These are phyloP conservation scores for Diabrotica undecimpunctata DNA, from an alignment of 1,140 invertebrate genomes.

Conservation along the genomic window DNA sequence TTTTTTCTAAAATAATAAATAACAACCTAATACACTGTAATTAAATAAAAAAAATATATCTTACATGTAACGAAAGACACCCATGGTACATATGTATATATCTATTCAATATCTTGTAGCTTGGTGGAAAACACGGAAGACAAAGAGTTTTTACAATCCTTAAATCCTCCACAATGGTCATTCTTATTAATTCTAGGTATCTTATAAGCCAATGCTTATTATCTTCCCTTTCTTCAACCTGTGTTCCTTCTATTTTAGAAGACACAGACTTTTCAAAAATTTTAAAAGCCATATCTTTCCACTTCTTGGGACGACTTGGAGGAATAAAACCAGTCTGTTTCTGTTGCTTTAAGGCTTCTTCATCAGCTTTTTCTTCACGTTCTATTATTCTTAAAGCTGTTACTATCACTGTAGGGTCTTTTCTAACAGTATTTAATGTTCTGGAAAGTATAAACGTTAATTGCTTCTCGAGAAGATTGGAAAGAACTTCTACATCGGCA, in stretches of 20 bases:
- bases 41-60: slow-evolving; percentile 35
- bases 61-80: slow-evolving; percentile 79
- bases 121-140: slow-evolving; percentile 93
- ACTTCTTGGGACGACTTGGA: slow-evolving; percentile 82
- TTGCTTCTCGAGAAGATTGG: slow-evolving; percentile 86
- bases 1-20: neutral
- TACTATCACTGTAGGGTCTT: slow-evolving; percentile 94
- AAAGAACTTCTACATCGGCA: slow-evolving; percentile 88
- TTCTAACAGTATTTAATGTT: slow-evolving; percentile 89
- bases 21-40: neutral
- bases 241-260: slow-evolving; percentile 82
- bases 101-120: slow-evolving; percentile 87
- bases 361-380: slow-evolving; percentile 89
- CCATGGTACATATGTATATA: slow-evolving; percentile 94
- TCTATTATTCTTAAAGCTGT: slow-evolving; percentile 95
- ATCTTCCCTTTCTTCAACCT: slow-evolving; percentile 83
- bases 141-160: slow-evolving; percentile 89
- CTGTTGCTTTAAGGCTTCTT: slow-evolving; percentile 72
- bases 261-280: slow-evolving; percentile 81
- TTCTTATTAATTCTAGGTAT: slow-evolving; percentile 68
- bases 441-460: slow-evolving; percentile 84
- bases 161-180: slow-evolving; percentile 87
- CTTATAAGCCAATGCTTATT: slow-evolving; percentile 96
- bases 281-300: slow-evolving; percentile 82
- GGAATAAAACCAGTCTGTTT: slow-evolving; percentile 85